A percentile compares a stretch with the other conserved stretches of the same genome.
phyloP scores from a whole-genome alignment of 2,888 invertebrate species.

The Himalopsyche anomala region DNA sequence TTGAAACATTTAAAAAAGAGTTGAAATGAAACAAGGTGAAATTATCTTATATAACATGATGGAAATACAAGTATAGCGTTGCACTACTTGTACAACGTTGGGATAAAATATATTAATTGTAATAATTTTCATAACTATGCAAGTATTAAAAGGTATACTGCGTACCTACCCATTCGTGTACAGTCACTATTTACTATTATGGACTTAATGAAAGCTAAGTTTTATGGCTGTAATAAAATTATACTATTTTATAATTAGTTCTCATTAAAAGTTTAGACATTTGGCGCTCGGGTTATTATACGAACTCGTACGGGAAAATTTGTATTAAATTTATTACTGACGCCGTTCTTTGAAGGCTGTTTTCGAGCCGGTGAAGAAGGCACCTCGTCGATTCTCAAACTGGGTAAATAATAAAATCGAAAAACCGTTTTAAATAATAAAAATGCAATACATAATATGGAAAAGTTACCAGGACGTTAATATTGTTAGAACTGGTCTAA shows the following conservation, averaged over 20 bases:
- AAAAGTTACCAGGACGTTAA: too few relatives aligned
- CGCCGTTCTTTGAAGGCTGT: slow-evolving; percentile 43
- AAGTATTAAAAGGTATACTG: neutral
- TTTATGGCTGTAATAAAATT: slow-evolving; percentile 33
- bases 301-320: slow-evolving; percentile 25
- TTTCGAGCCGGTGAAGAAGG: slow-evolving; percentile 14
- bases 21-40: too few relatives aligned
- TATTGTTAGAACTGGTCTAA: too few relatives aligned
- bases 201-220: slow-evolving; percentile 39
- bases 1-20: too few relatives aligned
- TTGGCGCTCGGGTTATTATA: slow-evolving; percentile 38
- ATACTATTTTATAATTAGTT: slow-evolving; percentile 43
- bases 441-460: too few relatives aligned
- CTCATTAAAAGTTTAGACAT: slow-evolving; percentile 41
- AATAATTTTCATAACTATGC: slow-evolving; percentile 6
- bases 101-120: too few relatives aligned
- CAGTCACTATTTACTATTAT: slow-evolving; percentile 9
- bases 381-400: neutral
- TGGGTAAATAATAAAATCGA: neutral
- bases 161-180: neutral
- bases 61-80: too few relatives aligned
- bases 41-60: too few relatives aligned
- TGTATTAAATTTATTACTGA: slow-evolving; percentile 42
- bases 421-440: too few relatives aligned
- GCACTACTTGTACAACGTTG: too few relatives aligned